phyloP scores from a whole-genome alignment of 2,797 vertebrate species.

The Rallus crepitans region DNA sequence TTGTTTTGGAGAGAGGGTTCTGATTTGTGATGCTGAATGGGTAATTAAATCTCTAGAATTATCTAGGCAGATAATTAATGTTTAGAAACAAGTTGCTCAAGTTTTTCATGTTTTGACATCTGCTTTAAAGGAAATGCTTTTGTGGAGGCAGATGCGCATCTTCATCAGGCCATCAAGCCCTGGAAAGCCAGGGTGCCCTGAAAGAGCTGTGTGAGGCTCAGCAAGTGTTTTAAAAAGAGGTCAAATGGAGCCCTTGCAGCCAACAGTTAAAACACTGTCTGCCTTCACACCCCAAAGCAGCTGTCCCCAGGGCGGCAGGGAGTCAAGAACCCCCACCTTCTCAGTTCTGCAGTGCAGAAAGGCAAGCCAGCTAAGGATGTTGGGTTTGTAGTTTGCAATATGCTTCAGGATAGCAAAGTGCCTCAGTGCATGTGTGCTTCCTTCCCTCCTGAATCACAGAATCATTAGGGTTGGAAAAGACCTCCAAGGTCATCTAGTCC shows the following conservation, averaged over 20 bases:
- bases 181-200: not conserved
- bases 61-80: not conserved
- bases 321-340: rapidly evolving
- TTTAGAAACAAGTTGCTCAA: not conserved
- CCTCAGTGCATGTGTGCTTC: not conserved
- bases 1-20: not conserved
- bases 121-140: not conserved
- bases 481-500: no score
- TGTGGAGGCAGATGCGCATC: not conserved
- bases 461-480: no score
- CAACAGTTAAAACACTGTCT: not conserved
- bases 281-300: not conserved
- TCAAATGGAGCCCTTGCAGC: not conserved
- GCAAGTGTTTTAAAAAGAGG: not conserved
- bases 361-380: not conserved
- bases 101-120: not conserved
- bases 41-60: not conserved
- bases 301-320: not conserved
- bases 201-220: not conserved
- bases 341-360: not conserved
- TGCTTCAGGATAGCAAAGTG: not conserved
- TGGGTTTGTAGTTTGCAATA: not conserved
- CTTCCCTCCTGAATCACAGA: not conserved
- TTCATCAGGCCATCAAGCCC: not conserved
- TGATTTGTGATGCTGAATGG: not conserved